A percentile compares a stretch with the other conserved stretches of the same genome.
Conservation (phyloP, 2,888 invertebrate species). For the Polymixis flavicincta region DNA sequence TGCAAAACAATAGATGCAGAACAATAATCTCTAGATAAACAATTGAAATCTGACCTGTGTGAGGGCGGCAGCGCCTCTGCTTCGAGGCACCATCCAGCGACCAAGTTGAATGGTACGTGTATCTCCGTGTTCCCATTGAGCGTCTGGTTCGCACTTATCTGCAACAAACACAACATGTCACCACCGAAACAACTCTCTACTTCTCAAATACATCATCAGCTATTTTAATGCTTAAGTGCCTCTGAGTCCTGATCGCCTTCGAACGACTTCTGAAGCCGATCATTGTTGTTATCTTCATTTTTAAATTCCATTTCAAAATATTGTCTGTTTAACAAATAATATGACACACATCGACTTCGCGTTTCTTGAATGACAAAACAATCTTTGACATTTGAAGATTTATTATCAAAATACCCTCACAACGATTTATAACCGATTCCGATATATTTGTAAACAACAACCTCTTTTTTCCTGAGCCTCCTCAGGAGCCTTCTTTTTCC, state of each 20-base stretch:
- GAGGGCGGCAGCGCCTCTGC: conserved; percentile 94
- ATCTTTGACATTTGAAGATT: conserved; percentile 29
- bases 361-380: conserved; percentile 48
- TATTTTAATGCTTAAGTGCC: conserved; percentile 28
- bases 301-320: conserved; percentile 57
- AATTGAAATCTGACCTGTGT: conserved; percentile 88
- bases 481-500: conserved; percentile 87
- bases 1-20: conserved; percentile 39
- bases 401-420: conserved; percentile 66
- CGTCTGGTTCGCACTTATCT: conserved; percentile 89
- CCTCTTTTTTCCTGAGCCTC: conserved; percentile 81
- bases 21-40: conserved; percentile 33
- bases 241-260: conserved; percentile 43
- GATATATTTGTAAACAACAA: conserved; percentile 56
- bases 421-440: conserved; percentile 25
- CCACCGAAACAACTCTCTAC: conserved; percentile 15
- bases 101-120: conserved; percentile 94
- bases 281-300: conserved; percentile 53
- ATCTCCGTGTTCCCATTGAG: conserved; percentile 89
- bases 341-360: conserved; percentile 52
- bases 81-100: conserved; percentile 98
- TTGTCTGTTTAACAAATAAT: conserved; percentile 46
- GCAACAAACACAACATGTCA: conserved; percentile 65
- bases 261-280: conserved; percentile 49
- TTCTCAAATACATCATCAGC: conserved; percentile 32